Base-by-base conservation (phyloP, 1,140 invertebrate genomes). In the Drosophila neocordata region DNA sequence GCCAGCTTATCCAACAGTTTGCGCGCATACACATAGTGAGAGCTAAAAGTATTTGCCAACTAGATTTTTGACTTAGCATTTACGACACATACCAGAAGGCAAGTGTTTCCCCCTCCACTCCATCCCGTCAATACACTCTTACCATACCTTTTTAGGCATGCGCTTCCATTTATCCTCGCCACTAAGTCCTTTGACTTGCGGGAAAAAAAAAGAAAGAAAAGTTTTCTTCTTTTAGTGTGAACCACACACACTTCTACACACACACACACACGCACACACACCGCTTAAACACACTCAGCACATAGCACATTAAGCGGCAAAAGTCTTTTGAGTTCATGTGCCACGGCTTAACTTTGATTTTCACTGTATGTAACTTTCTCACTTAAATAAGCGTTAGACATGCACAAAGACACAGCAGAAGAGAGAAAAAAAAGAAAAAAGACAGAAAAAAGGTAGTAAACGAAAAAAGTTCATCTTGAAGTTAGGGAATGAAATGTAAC, bases 31-130 rank as follows among this genome's bases (percentile, higher is more conserved):
- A 34, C 55, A 73, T 27, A 69, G 13, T 64, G 56, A 65, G 62
- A 18, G 73, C 73, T 62, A 67, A 83, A 88, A 88, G 83, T 88
- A 83, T 88, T 77, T 79, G 83, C 76, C 79, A 88, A 88, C 79
- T 79, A 79, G 83, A 88, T 88, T 89, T 88, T 87, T 82, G 83
- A 87, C 83, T 87, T 88, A 77, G 57, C 76, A 69, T 77, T 76
- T 75, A 65, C 61, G 73, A 73, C 58, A 69, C 65, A 41, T 38
- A 41, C 38, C 53, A 27, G 44, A 52, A 52, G 64, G 41, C 41
- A 48, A 48, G 41, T 48, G 41, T 48, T 48, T 48, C 15, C 8
- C 41, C 7, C 15, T 2, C 37, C 37, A 2, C 24, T 15, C 8
- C 41, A 1, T 57, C 58, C 38, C 48, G 24, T 15, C 58, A 51